Evolutionary conservation across 2,888 invertebrate species (phyloP), one percentile per base, ranked within the genome.

Genomic region (Candidula unifasciata): DNA sequence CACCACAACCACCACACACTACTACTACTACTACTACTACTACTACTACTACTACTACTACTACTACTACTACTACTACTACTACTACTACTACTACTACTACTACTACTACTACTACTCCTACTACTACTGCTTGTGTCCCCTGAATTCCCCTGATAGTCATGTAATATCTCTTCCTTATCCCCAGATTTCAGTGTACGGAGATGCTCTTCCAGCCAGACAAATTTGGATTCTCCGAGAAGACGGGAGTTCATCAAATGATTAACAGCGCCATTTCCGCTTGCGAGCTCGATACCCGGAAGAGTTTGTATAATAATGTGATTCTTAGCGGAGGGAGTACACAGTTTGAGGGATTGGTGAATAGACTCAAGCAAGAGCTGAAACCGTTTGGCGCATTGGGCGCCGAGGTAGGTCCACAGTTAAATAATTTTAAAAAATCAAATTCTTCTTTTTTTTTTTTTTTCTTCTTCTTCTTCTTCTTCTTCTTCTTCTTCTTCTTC

Each of bases 321-420:
- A 64, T 82, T 64, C 64, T 82, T 2, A 64, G 64, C 30, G 82
- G 82, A 30, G 82, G 82, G 33, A 64, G 57, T 60, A n/a, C 74
- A 16, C 24, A 64, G 64, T 74, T 64, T 64, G 74, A 82, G 2
- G 82, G 82, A 60, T 21, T 74, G 16, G 73, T n/a, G 0, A 33
- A 64, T 21, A 60, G 82, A 74, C 33, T 74, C 27, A 33, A 60
- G 27, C 10, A 33, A 6, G 82, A 82, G 57, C 27, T 82, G 3
- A 64, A 37, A 30, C 0, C 73, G 2, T 54, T 82, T n/a, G 74
- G 74, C 5, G 13, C 64, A 6, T 35, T 44, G 44, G 74, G 69
- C 21, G 30, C 44, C 5, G 64, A 73, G 82, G 82, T 82, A 44
- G 33, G 71, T 68, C 74, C 10, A n/a, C n/a, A n/a, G n/a, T n/a